Conservation (phyloP, 2,888 invertebrate genomes). For the Megalurothrips usitatus region DNA sequence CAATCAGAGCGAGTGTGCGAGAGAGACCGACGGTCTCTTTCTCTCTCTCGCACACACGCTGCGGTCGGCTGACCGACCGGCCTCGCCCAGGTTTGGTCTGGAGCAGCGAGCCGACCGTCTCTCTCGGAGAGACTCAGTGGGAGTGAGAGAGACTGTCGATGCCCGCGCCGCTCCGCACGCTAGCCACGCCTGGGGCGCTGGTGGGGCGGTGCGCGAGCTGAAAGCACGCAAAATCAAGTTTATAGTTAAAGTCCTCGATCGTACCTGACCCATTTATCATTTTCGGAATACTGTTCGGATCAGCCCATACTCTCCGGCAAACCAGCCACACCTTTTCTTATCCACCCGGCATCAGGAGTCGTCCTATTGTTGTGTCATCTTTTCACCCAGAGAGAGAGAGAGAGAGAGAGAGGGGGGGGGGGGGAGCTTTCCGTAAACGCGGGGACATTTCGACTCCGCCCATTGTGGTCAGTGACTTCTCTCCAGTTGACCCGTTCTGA, state of each 20-base stretch:
- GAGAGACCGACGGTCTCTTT: not conserved
- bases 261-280: constrained; percentile 24
- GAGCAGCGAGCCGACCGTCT: not conserved
- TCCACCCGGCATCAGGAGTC: not conserved
- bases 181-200: not conserved
- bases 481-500: constrained; percentile 2
- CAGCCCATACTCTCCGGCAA: not conserved
- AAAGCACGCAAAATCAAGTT: constrained; percentile 7
- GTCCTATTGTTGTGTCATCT: constrained; percentile 22
- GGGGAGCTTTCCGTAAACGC: constrained; percentile 3
- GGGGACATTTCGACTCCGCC: constrained; percentile 21
- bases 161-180: not conserved
- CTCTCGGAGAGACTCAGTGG: not conserved
- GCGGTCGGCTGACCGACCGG: not conserved
- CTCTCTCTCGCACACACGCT: not conserved
- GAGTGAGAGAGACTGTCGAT: not conserved
- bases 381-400: constrained; percentile 2
- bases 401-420: no score
- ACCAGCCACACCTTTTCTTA: not conserved
- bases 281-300: not conserved
- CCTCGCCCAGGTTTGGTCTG: not conserved
- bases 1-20: constrained; percentile 25
- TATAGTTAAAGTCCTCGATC: constrained; percentile 20
- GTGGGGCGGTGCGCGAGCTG: not conserved
- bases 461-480: constrained; percentile 16